Conservation (phyloP, 2,888 invertebrate species). For the Leptopilina myrica region DNA sequence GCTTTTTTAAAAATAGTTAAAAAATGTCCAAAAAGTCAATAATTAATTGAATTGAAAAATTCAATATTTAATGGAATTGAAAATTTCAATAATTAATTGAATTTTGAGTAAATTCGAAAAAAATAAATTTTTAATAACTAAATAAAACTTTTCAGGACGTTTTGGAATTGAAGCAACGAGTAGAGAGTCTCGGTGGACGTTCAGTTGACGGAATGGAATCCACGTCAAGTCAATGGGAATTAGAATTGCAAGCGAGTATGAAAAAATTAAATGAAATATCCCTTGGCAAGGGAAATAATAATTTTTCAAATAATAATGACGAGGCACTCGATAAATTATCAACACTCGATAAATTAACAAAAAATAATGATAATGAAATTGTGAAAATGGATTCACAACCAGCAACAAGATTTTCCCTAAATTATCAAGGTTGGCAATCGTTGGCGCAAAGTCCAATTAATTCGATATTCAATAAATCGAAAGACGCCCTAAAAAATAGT, state of each 20-base stretch:
- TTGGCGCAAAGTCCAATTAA: constrained; percentile 66
- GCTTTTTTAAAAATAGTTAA: too few species aligned
- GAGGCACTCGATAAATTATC: background rate
- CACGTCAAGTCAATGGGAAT: constrained; percentile 85
- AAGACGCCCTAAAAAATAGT: constrained; percentile 63
- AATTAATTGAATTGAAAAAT: too few species aligned
- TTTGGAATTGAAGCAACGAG: constrained; percentile 82
- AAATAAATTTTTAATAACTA: too few species aligned
- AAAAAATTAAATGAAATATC: constrained; percentile 83
- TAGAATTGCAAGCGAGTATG: constrained; percentile 87
- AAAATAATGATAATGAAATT: constrained; percentile 2
- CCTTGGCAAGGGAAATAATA: constrained; percentile 30
- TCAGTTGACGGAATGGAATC: constrained; percentile 85
- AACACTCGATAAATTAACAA: background rate
- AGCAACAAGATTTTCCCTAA: constrained; percentile 26
- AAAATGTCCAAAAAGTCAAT: too few species aligned
- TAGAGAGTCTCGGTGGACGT: constrained; percentile 85
- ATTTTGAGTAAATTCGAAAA: too few species aligned
- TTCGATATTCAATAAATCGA: constrained; percentile 65
- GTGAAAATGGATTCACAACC: constrained; percentile 22
- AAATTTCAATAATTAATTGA: too few species aligned
- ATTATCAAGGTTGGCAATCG: constrained; percentile 63
- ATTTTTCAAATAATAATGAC: background rate
- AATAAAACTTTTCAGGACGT: constrained; percentile 74
- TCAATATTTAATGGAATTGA: too few species aligned